Conservation (phyloP, 1,140 invertebrate species). For the Vollenhovia emeryi region DNA sequence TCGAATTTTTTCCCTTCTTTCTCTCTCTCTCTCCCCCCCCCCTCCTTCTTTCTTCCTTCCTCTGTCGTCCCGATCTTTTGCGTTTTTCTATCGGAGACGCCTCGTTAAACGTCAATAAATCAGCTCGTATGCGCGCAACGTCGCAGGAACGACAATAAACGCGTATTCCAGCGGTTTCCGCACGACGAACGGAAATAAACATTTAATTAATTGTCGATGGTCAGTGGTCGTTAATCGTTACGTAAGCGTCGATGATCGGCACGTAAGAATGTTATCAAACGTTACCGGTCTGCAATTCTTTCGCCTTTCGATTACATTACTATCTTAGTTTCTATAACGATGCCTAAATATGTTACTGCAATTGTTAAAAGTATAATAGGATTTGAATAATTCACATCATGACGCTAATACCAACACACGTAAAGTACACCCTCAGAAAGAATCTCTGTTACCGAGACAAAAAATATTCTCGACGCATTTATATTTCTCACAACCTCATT, state of each 20-base stretch:
- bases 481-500: too few relatives aligned
- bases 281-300: neutral
- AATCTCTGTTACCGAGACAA: too few relatives aligned
- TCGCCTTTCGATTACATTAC: neutral
- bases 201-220: slow-evolving; percentile 35
- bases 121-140: slow-evolving; percentile 14
- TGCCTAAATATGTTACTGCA: neutral
- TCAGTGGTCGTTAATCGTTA: slow-evolving; percentile 14
- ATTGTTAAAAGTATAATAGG: slow-evolving; percentile 1
- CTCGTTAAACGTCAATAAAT: slow-evolving; percentile 42
- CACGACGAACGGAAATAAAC: neutral
- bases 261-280: slow-evolving; percentile 3
- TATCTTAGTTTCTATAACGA: neutral
- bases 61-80: neutral
- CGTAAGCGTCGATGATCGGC: slow-evolving; percentile 7
- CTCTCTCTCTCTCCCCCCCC: too few relatives aligned
- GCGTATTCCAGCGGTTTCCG: neutral
- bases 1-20: slow-evolving; percentile 36
- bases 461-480: too few relatives aligned
- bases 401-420: neutral
- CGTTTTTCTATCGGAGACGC: neutral
- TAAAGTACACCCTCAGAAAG: too few relatives aligned
- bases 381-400: neutral
- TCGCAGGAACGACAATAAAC: slow-evolving; percentile 23
- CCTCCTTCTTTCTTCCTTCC: neutral